A percentile compares a stretch with the other conserved stretches of the same genome.
phyloP scores from a whole-genome alignment of 2,113 vertebrate species.

The Hypocryptadius cinnamomeus region DNA sequence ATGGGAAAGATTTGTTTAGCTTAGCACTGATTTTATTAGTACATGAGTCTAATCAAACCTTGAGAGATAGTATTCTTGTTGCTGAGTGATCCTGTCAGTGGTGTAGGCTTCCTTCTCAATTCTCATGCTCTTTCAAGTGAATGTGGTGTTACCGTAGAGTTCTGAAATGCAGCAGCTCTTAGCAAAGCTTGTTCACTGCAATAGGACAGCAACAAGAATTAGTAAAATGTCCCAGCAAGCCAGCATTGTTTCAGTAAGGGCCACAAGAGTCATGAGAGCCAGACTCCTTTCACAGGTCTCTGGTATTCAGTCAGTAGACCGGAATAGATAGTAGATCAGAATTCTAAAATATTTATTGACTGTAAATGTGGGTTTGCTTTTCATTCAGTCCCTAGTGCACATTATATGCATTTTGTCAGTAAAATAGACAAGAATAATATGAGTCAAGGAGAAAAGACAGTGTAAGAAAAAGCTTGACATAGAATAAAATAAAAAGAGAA shows the following conservation, averaged over 20 bases:
- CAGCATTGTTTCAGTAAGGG: neutral
- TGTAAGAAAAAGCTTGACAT: neutral
- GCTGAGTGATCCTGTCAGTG: constrained; percentile 14
- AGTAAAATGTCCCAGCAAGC: neutral
- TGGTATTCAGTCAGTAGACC: neutral
- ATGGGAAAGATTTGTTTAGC: constrained; percentile 69
- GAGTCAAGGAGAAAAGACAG: neutral
- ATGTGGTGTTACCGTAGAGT: neutral
- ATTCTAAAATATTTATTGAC: neutral
- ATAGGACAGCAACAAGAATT: neutral
- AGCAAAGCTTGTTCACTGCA: neutral
- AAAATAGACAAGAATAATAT: neutral
- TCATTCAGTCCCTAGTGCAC: neutral
- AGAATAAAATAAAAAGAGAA: neutral
- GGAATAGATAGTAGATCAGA: neutral
- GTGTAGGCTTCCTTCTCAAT: neutral
- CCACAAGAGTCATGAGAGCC: neutral
- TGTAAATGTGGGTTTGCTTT: neutral
- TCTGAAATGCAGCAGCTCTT: neutral
- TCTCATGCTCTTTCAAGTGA: neutral
- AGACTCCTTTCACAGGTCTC: neutral
- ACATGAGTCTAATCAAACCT: constrained; percentile 30
- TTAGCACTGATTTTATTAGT: constrained; percentile 65
- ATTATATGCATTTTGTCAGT: neutral
- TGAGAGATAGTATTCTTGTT: constrained; percentile 28